A percentile compares a stretch with the other conserved stretches of the same genome.
Conservation (phyloP, 2,888 invertebrate genomes). For the Plebejus melissa region DNA sequence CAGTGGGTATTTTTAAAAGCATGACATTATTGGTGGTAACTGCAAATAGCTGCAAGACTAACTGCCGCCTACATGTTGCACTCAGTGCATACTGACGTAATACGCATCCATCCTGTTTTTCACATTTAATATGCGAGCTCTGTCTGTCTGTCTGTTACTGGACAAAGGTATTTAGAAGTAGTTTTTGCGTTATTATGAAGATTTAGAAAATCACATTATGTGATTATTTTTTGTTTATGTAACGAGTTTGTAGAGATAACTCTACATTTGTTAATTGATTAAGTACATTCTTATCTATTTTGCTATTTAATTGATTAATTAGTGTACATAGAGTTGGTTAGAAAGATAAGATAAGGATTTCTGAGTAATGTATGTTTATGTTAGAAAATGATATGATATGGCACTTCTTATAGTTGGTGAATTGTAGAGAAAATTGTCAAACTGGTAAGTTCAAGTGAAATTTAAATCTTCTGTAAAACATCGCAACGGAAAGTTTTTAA, state of each 20-base stretch:
- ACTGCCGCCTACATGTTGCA: constrained; percentile 37
- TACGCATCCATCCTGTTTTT: constrained; percentile 34
- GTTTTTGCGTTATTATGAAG: neutral
- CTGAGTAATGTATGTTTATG: neutral
- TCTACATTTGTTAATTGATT: neutral
- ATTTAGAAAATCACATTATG: neutral
- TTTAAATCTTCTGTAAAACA: neutral
- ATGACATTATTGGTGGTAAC: constrained; percentile 17
- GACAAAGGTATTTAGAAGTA: neutral
- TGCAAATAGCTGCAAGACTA: constrained; percentile 33
- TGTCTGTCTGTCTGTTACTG: neutral
- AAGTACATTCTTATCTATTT: neutral
- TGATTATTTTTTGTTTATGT: neutral
- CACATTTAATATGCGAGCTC: constrained; percentile 26
- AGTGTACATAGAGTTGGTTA: neutral
- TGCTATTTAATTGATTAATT: neutral
- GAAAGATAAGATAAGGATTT: neutral
- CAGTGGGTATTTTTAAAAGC: constrained; percentile 21
- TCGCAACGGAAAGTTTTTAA: neutral
- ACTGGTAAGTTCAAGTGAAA: neutral
- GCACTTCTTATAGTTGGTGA: neutral
- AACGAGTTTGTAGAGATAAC: neutral
- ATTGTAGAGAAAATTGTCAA: neutral
- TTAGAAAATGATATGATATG: neutral
- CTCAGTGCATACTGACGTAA: constrained; percentile 42